Conservation (phyloP, 2,888 invertebrate genomes). For the Synergus laeviventris region DNA sequence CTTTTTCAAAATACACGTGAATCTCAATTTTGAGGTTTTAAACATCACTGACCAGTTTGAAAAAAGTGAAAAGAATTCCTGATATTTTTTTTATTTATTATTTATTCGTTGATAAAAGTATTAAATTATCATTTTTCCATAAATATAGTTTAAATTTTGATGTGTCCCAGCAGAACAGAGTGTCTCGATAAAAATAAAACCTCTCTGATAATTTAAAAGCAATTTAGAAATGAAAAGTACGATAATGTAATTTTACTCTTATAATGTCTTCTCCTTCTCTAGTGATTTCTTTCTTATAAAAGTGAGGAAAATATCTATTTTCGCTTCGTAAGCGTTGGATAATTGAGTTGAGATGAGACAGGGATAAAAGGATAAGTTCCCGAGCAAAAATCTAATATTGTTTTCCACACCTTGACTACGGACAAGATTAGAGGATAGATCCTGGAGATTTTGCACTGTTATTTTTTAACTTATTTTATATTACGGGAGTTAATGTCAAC, state of each 20-base stretch:
- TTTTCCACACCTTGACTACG: background rate
- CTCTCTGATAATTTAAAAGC: no score
- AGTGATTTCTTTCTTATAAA: background rate
- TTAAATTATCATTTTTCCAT: no score
- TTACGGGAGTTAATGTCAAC: background rate
- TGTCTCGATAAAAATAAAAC: no score
- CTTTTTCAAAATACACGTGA: no score
- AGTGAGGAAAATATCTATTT: background rate
- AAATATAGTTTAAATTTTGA: no score
- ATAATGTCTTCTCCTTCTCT: background rate
- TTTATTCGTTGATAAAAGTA: no score
- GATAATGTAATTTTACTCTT: background rate
- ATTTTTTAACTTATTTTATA: background rate
- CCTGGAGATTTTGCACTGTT: background rate
- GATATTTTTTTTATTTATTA: no score
- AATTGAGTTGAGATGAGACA: conserved; percentile 9
- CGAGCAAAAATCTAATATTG: conserved; percentile 6
- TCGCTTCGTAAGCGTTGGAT: background rate
- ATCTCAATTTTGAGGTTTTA: no score
- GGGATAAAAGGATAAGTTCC: background rate
- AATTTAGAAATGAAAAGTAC: no score
- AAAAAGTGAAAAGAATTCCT: no score
- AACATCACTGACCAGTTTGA: no score
- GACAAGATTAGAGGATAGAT: conserved; percentile 1
- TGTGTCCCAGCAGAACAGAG: no score